Evolutionary conservation across 1,140 invertebrate genomes (phyloP).

Genomic region (Steinernema khuongi): DNA sequence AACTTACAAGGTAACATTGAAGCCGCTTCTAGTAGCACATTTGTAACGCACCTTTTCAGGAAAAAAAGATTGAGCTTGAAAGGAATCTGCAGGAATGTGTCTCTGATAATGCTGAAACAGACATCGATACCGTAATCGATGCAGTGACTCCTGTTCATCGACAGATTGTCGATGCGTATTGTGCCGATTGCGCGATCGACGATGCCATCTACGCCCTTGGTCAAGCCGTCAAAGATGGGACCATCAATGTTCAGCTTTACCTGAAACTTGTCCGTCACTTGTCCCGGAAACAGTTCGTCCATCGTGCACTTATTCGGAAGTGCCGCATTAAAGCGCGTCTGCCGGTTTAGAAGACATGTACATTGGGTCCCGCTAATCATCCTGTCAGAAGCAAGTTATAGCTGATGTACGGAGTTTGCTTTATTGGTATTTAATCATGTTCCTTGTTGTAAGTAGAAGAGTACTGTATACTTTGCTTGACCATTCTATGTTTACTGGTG

Average conservation of each 20-base stretch:
- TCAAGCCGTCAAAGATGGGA: slow-evolving; percentile 76
- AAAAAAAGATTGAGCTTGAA: slow-evolving; percentile 73
- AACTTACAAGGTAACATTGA: background rate
- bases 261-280: slow-evolving; percentile 89
- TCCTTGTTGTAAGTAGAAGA: too few relatives aligned
- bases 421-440: too few relatives aligned
- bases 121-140: slow-evolving; percentile 91
- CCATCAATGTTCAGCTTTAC: slow-evolving; percentile 86
- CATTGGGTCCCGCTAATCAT: too few relatives aligned
- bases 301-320: slow-evolving; percentile 87
- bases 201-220: slow-evolving; percentile 97
- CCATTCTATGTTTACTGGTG: too few relatives aligned
- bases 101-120: slow-evolving; percentile 68
- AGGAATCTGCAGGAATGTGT: slow-evolving; percentile 35
- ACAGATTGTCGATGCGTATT: slow-evolving; percentile 89
- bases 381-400: too few relatives aligned
- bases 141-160: slow-evolving; percentile 91
- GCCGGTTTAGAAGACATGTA: slow-evolving; percentile 60
- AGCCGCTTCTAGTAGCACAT: background rate
- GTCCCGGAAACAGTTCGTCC: slow-evolving; percentile 88
- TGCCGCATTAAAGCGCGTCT: slow-evolving; percentile 91
- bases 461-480: too few relatives aligned
- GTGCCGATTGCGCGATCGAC: slow-evolving; percentile 93
- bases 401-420: too few relatives aligned
- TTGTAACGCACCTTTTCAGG: slow-evolving; percentile 61